A percentile compares a stretch with the other conserved stretches of the same genome.
Conservation (phyloP, 2,888 invertebrate genomes). For the Stenchaetothrips biformis region DNA sequence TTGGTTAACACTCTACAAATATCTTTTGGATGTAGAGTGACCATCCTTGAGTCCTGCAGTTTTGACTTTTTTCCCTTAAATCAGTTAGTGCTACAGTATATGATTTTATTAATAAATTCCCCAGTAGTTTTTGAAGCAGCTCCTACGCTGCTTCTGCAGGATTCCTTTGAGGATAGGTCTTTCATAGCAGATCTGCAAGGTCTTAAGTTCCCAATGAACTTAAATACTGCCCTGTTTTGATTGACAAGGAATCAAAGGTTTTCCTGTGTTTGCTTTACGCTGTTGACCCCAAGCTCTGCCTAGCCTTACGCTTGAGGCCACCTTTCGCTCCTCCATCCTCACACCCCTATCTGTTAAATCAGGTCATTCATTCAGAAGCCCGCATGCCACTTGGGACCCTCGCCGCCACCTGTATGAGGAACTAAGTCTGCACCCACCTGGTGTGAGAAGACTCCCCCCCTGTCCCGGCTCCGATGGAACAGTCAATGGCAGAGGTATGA, state of each 20-base stretch:
- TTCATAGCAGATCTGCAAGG: too few species aligned
- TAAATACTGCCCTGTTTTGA: too few species aligned
- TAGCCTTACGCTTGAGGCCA: conserved; percentile 4
- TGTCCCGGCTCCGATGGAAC: conserved; percentile 62
- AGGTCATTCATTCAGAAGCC: conserved; percentile 51
- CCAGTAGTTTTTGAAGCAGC: too few species aligned
- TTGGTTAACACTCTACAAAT: too few species aligned
- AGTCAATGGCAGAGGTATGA: conserved; percentile 46
- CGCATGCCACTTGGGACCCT: conserved; percentile 79
- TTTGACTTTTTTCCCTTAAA: too few species aligned
- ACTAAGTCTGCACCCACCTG: conserved; percentile 59
- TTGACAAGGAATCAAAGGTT: background rate
- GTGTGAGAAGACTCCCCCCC: conserved; percentile 52
- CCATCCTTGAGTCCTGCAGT: too few species aligned
- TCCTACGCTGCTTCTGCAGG: too few species aligned
- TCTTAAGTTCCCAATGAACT: too few species aligned
- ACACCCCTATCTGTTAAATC: conserved; percentile 34
- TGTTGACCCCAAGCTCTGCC: background rate
- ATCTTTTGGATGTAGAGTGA: too few species aligned
- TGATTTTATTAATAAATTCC: too few species aligned
- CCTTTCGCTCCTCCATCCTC: background rate
- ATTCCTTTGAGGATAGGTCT: too few species aligned
- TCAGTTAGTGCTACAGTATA: too few species aligned
- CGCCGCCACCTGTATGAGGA: conserved; percentile 85
- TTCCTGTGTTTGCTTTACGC: background rate